Conservation (phyloP, 92 coral and sea anemone species). For the Heteractis magnifica region DNA sequence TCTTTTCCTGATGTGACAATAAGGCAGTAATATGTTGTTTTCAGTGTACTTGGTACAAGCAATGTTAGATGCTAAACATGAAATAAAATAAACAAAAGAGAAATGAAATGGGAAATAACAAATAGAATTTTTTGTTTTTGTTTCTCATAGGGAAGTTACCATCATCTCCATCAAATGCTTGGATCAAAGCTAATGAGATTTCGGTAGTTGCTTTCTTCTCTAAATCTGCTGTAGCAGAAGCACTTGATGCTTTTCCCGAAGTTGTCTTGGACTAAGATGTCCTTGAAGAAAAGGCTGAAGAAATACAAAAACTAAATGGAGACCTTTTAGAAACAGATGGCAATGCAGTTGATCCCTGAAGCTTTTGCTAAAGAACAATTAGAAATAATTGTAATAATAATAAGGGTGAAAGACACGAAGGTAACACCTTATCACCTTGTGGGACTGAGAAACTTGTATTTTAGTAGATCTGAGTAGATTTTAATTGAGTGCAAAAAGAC, state of each 20-base stretch:
- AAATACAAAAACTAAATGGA: neutral
- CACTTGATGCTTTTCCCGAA: conserved; percentile 52
- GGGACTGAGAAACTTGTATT: too few relatives aligned
- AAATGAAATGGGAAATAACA: neutral
- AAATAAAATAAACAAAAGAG: too few relatives aligned
- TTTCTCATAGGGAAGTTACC: conserved; percentile 12
- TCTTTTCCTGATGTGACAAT: too few relatives aligned
- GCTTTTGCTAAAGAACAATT: too few relatives aligned
- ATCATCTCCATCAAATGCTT: conserved; percentile 25
- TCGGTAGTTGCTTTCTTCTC: conserved; percentile 58
- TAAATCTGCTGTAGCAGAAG: conserved; percentile 51
- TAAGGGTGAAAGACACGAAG: too few relatives aligned
- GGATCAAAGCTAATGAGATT: conserved; percentile 48
- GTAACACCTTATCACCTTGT: too few relatives aligned
- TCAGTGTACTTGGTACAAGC: neutral
- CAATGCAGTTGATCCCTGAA: too few relatives aligned
- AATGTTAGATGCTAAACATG: neutral
- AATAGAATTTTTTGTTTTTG: neutral
- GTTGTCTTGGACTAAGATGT: conserved; percentile 26
- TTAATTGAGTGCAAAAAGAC: too few relatives aligned
- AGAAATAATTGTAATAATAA: too few relatives aligned
- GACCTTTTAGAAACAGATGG: too few relatives aligned
- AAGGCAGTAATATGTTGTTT: too few relatives aligned
- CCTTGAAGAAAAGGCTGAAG: neutral
- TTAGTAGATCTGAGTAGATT: too few relatives aligned